Base-by-base conservation (phyloP, 2,797 vertebrate species). In the Aphelocoma californica region DNA sequence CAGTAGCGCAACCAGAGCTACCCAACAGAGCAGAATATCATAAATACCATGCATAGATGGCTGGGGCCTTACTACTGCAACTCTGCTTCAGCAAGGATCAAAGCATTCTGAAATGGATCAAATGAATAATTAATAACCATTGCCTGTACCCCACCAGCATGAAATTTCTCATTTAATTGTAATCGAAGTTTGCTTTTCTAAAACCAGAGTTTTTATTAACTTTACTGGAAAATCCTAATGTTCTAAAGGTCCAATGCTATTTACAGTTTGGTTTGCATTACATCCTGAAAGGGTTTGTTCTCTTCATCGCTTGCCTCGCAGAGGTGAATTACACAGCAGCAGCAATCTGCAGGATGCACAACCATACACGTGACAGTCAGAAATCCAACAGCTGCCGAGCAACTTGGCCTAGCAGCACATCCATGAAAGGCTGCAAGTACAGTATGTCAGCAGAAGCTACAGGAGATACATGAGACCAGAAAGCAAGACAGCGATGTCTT, bases 41-140 rank as follows among this genome's bases (percentile, higher is more conserved):
- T 84, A 75, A 96, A 94, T 79, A 94, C 28, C 44, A 18, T 31
- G 19, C 18, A 34, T 28, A 66, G 67, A 47, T 54, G 58, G 40
- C 66, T 92, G 74, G 60, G 74, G 38, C 47, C 56, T 86, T 73
- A 26, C 79, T 73, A 12, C 24, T 44, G 48, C 75, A 85, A n/a
- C 34, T 47, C 64, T 36, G 13, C 61, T 93, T 73, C 84, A 82
- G 29, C 66, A 81, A 77, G 83, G 66, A 88, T 88, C 70, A 94
- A 96, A 94, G 73, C 62, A 72, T 40, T 86, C 48, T 44, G 77
- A 90, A 94, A 72, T 32, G 6, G 70, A 90, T 72, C 77, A 81
- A 86, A 91, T 88, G 3, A 93, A 84, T 90, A 86, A 91, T 83
- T 86, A 94, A 94, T 42, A 91, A 75, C 28, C 16, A 45, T 60